A percentile compares a stretch with the other conserved stretches of the same genome.
Conservation (phyloP, 2,888 invertebrate genomes). For the Drosophila borealis region DNA sequence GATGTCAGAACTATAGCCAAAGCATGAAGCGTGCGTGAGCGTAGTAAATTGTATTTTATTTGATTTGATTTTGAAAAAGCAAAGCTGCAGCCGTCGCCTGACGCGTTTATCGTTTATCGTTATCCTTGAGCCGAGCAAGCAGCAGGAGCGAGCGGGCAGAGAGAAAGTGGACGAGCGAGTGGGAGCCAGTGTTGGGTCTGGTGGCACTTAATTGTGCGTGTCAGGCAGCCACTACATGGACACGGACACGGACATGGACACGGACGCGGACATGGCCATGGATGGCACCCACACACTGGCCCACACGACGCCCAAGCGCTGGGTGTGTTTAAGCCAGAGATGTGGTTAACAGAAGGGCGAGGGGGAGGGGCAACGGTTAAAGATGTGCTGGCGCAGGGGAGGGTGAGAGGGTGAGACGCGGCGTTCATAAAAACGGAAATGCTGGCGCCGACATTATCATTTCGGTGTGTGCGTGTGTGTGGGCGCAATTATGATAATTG, state of each 20-base stretch:
- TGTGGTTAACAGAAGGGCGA: too few species aligned
- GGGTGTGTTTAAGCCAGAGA: conserved; percentile 51
- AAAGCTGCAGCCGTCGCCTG: conserved; percentile 23
- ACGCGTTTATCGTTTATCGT: conserved; percentile 34
- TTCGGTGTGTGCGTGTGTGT: conserved; percentile 44
- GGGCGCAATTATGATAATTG: conserved; percentile 76
- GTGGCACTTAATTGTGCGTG: conserved; percentile 78
- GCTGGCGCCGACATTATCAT: conserved; percentile 81
- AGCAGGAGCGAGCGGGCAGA: conserved; percentile 1
- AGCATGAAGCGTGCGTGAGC: conserved; percentile 57
- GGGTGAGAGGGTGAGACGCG: conserved; percentile 27
- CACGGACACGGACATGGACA: conserved; percentile 48
- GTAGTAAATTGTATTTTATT: conserved; percentile 75
- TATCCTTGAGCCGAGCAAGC: conserved; percentile 60
- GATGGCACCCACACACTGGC: conserved; percentile 46
- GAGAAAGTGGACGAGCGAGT: conserved; percentile 10
- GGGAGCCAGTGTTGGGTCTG: conserved; percentile 3
- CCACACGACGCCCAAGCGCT: conserved; percentile 2
- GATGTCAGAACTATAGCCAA: not conserved
- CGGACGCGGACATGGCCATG: conserved; percentile 1
- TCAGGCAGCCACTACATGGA: conserved; percentile 67
- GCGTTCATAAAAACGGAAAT: conserved; percentile 78
- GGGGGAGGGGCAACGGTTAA: not conserved
- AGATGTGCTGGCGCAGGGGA: not conserved
- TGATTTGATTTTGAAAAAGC: conserved; percentile 65